A percentile compares a stretch with the other conserved stretches of the same genome.
These are phyloP conservation scores for Sternotherus odoratus DNA, from an alignment of 2,797 vertebrate species.

Conservation along the genomic window DNA sequence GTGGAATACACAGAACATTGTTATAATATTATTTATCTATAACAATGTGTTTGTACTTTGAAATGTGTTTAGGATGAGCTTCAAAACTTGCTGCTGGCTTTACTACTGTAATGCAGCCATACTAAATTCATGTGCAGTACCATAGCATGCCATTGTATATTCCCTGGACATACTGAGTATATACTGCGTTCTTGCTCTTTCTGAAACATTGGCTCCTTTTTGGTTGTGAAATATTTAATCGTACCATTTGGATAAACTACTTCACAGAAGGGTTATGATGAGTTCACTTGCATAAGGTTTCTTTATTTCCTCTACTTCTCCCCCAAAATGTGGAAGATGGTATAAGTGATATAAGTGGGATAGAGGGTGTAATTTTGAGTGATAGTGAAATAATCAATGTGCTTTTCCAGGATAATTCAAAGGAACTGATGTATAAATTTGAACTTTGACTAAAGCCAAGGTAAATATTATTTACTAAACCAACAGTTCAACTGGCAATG, in stretches of 20 bases:
- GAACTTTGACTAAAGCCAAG: slow-evolving; percentile 45
- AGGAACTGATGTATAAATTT: slow-evolving; percentile 12
- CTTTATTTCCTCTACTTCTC: not conserved
- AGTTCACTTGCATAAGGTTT: not conserved
- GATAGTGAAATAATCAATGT: slow-evolving; percentile 10
- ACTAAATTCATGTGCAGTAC: not conserved
- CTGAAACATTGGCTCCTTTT: not conserved
- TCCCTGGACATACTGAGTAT: not conserved
- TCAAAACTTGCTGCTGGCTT: not conserved
- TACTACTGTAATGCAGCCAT: not conserved
- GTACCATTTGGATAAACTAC: not conserved
- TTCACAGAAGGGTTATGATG: not conserved
- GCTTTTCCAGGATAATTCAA: slow-evolving; percentile 33
- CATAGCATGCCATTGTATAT: accelerated
- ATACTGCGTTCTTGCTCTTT: not conserved
- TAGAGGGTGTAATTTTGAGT: slow-evolving; percentile 16
- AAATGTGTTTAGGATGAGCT: not conserved
- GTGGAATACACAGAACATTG: not conserved
- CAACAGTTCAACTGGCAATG: slow-evolving; percentile 30
- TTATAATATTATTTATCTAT: not conserved
- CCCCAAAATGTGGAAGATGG: not conserved
- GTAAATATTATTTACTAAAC: slow-evolving; percentile 56
- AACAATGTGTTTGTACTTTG: not conserved
- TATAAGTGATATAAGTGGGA: too few relatives aligned
- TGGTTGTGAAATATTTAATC: not conserved